Percentiles rank a stretch among this genome's conserved stretches.
Evolutionary conservation across 2,113 vertebrate species (phyloP).

Genomic region (Rhea americana): DNA sequence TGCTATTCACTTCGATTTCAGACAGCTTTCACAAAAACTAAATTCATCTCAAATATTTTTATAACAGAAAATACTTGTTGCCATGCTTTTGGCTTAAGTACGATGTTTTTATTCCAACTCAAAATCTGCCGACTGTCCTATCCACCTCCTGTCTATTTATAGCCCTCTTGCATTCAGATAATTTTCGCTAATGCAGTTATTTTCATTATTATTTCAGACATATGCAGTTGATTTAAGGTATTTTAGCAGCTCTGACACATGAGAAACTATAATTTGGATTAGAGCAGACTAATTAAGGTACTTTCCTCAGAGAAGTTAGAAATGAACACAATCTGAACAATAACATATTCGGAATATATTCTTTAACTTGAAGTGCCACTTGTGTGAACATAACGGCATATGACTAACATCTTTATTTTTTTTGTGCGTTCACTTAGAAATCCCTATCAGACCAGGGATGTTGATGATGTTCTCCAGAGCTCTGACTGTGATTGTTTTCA

Average conservation of each 20-base stretch:
- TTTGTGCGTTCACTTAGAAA: background rate
- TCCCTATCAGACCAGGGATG: background rate
- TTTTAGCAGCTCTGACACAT: conserved; percentile 68
- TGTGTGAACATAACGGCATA: conserved; percentile 41
- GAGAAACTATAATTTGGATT: conserved; percentile 64
- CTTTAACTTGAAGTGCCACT: conserved; percentile 47
- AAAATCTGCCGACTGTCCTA: conserved; percentile 73
- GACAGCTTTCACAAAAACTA: conserved; percentile 72
- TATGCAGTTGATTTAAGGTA: conserved; percentile 57
- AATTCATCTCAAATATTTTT: conserved; percentile 78
- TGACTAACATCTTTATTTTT: conserved; percentile 33
- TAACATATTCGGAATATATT: conserved; percentile 54
- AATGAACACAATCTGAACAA: conserved; percentile 30
- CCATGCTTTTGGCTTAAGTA: conserved; percentile 75
- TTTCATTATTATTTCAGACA: conserved; percentile 64
- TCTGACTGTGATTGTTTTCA: conserved; percentile 33
- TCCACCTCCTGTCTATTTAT: conserved; percentile 77
- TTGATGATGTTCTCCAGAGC: conserved; percentile 17
- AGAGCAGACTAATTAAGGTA: conserved; percentile 67
- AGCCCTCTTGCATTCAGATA: conserved; percentile 60
- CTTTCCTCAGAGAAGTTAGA: conserved; percentile 58
- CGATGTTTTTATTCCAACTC: conserved; percentile 75
- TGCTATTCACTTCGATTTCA: conserved; percentile 61
- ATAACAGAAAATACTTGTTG: conserved; percentile 77
- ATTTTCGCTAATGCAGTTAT: conserved; percentile 56